phyloP scores from a whole-genome alignment of 2,113 vertebrate genomes.

The Phaethon lepturus region DNA sequence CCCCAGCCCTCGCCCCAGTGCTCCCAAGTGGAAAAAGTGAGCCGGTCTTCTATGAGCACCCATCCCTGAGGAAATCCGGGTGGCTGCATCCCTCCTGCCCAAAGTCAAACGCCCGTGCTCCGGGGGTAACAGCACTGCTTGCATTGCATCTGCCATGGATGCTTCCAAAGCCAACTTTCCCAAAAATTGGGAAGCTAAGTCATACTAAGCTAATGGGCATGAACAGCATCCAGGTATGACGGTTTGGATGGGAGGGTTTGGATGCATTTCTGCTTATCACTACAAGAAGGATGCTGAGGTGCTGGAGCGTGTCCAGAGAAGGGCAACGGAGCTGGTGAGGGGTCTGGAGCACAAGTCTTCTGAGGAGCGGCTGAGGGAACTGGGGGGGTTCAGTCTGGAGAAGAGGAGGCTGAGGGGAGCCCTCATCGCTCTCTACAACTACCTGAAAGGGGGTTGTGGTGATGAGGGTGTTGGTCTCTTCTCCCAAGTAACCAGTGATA shows the following conservation, averaged over 20 bases:
- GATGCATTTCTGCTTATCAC: background rate
- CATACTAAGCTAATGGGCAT: background rate
- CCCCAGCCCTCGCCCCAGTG: background rate
- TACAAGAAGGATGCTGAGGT: no score
- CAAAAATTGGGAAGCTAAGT: background rate
- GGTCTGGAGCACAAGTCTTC: no score
- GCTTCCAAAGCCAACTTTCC: background rate
- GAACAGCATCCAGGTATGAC: background rate
- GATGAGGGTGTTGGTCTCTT: no score
- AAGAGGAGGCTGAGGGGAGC: no score
- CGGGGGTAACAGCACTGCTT: accelerated
- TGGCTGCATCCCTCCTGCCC: background rate
- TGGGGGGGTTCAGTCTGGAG: no score
- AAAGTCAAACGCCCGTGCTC: accelerated
- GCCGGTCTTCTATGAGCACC: no score
- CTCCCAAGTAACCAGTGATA: no score
- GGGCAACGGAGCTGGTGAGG: no score
- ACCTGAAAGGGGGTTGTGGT: no score
- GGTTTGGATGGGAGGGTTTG: background rate
- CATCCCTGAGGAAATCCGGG: background rate
- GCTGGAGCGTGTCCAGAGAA: no score
- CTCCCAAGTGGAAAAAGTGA: accelerated
- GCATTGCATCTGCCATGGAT: accelerated
- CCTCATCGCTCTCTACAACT: no score
- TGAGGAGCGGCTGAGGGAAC: no score